Evolutionary conservation across 2,888 invertebrate species (phyloP).

Genomic region (Parnassius glacialis): DNA sequence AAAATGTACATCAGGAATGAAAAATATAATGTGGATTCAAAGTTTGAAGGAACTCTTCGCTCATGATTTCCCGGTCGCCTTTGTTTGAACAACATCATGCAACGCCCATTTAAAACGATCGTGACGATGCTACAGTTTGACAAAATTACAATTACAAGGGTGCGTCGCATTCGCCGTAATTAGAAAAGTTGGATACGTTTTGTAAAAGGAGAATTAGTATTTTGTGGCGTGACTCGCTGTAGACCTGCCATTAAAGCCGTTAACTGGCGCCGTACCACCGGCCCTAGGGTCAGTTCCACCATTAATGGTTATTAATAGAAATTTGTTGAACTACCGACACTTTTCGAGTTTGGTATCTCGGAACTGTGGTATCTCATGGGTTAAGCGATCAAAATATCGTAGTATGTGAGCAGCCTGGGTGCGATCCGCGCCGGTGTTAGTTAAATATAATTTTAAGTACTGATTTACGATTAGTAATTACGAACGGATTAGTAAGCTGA

Average conservation of each 20-base stretch:
- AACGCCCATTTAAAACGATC: constrained; percentile 8
- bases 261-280: constrained; percentile 50
- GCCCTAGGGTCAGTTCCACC: constrained; percentile 34
- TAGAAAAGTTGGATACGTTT: constrained; percentile 74
- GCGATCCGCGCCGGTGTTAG: too few species aligned
- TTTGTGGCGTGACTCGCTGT: constrained; percentile 67
- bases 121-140: constrained; percentile 36
- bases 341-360: too few species aligned
- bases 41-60: not conserved
- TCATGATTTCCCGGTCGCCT: not conserved
- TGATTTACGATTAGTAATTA: too few species aligned
- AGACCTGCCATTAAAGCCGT: constrained; percentile 58
- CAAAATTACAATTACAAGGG: constrained; percentile 58
- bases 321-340: too few species aligned
- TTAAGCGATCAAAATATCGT: too few species aligned
- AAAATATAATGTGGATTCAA: not conserved
- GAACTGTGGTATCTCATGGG: too few species aligned
- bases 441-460: too few species aligned
- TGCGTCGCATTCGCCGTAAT: constrained; percentile 69
- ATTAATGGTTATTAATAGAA: not conserved
- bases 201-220: constrained; percentile 72
- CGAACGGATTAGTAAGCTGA: too few species aligned
- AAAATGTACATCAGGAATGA: too few species aligned
- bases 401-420: too few species aligned
- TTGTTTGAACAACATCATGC: constrained; percentile 10